A percentile compares a stretch with the other conserved stretches of the same genome.
These are phyloP conservation scores for Nothocercus nigrocapillus DNA, from an alignment of 2,113 vertebrate species.

Conservation along the genomic window DNA sequence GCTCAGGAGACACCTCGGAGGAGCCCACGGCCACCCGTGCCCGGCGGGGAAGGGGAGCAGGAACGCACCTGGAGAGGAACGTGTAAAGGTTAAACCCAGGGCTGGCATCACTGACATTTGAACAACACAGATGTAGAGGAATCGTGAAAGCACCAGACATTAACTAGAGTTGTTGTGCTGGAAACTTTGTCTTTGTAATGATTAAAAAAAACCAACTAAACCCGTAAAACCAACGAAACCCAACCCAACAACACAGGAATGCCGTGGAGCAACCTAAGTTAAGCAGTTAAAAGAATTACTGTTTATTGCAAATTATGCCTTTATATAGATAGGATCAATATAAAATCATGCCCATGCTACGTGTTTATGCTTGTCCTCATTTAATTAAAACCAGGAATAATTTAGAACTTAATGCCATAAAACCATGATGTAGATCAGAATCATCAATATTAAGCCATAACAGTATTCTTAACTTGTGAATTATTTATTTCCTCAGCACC, in stretches of 20 bases:
- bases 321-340: not conserved
- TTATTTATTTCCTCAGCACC: not conserved
- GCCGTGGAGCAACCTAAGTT: not conserved
- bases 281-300: not conserved
- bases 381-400: constrained; percentile 9
- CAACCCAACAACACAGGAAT: not conserved
- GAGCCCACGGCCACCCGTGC: not conserved
- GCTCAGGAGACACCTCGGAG: not conserved
- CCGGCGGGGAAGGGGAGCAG: constrained; percentile 12
- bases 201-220: not conserved
- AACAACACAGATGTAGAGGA: constrained; percentile 62
- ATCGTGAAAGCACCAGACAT: constrained; percentile 45
- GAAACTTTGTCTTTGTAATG: constrained; percentile 56
- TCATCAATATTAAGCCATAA: not conserved
- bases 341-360: not conserved
- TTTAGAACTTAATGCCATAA: not conserved
- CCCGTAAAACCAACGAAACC: not conserved
- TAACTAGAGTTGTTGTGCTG: constrained; percentile 53
- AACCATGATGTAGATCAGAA: not conserved
- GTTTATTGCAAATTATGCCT: constrained; percentile 10
- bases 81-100: constrained; percentile 69
- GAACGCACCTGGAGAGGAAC: constrained; percentile 39
- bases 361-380: not conserved
- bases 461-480: constrained; percentile 1
- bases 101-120: constrained; percentile 78